A percentile compares a stretch with the other conserved stretches of the same genome.
These are phyloP conservation scores for Papilio polytes DNA, from an alignment of 1,140 invertebrate genomes.

Conservation along the genomic window DNA sequence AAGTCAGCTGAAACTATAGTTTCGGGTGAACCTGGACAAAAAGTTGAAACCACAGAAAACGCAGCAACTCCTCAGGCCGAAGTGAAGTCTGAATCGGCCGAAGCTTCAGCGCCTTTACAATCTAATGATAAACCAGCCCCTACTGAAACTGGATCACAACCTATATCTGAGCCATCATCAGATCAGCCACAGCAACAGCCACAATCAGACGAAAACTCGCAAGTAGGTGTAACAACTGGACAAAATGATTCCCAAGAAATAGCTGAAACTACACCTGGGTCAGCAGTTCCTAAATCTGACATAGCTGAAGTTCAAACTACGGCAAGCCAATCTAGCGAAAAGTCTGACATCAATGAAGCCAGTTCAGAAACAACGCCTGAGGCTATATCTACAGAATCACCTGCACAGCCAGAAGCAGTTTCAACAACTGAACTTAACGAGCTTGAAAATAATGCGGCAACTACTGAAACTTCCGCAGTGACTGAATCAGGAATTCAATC, in stretches of 20 bases:
- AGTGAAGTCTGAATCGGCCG: conserved; percentile 2
- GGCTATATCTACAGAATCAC: conserved; percentile 3
- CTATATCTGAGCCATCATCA: neutral
- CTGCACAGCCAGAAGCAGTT: neutral
- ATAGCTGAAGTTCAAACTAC: neutral
- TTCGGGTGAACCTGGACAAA: conserved; percentile 14
- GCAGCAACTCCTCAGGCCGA: neutral
- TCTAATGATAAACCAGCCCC: conserved; percentile 26
- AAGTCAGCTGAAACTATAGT: conserved; percentile 23
- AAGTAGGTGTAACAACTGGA: conserved; percentile 23
- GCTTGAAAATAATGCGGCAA: conserved; percentile 45
- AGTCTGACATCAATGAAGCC: neutral
- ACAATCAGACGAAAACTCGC: neutral
- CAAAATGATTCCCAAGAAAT: neutral
- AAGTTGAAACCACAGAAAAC: neutral
- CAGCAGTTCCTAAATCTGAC: neutral
- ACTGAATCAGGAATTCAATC: neutral
- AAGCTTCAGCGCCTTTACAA: neutral
- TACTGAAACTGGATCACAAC: conserved; percentile 22
- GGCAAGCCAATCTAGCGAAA: neutral
- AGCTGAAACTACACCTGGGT: conserved; percentile 1
- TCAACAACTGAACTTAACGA: conserved; percentile 10
- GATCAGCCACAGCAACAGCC: neutral
- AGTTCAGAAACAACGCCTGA: neutral
- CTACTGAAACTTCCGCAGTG: conserved; percentile 49